Evolutionary conservation across 1,140 invertebrate species (phyloP), one percentile per base, ranked within the genome.

Genomic region (Samia ricini): DNA sequence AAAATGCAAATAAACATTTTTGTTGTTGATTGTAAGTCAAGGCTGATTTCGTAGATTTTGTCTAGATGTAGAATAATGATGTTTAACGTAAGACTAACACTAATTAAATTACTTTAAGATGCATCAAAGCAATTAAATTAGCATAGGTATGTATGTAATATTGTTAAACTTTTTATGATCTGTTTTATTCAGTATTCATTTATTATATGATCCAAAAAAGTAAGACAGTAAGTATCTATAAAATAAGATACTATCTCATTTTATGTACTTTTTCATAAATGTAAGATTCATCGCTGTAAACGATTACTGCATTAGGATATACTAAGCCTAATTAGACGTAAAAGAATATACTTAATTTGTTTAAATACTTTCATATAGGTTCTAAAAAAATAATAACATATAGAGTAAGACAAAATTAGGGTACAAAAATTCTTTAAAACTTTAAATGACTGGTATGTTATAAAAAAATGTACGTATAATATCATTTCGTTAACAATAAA

Each of bases 21-120:
- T 29, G 4, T 29, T 56, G 18, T 52, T 22, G 49, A 52, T 52
- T 54, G 63, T 71, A 49, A 71, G 74, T 73, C 71, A 76, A 71
- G 72, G 68, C 52, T 66, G 68, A 64, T 67, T 71, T 64, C 33
- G n/a, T 56, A 57, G 23, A 50, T 69, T 42, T 63, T 60, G 49
- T 66, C 58, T 66, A 69, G 54, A 66, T 61, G 59, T 36, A 12
- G n/a, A 58, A n/a, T n/a, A n/a, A 48, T 42, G 42, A 61, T 51
- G 21, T 48, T 52, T 52, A 6, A 55, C 5, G 15, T 55, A 23
- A 52, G 19, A 52, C 50, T 52, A 52, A 52, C 22, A 20, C 15
- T 20, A 50, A 5, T 21, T 19, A 52, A 51, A 52, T 20, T 15
- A 5, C 15, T 23, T 52, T 20, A 21, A 8, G 20, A 52, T 52